A percentile compares a stretch with the other conserved stretches of the same genome.
Conservation (phyloP, 2,797 vertebrate species). For the Coccyzus lansbergi region DNA sequence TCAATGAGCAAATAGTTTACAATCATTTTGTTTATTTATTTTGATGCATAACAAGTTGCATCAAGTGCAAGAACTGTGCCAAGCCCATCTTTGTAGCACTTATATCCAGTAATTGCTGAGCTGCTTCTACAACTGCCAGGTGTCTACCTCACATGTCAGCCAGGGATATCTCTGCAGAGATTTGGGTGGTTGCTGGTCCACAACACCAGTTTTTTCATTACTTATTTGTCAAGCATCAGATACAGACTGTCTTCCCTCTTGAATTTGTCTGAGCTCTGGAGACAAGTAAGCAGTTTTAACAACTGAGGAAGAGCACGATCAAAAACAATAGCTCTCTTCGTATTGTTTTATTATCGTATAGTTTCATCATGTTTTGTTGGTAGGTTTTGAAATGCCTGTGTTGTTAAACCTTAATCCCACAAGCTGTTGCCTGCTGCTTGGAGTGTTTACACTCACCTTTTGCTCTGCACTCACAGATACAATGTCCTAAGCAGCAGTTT, state of each 20-base stretch:
- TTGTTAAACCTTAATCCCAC: conserved; percentile 8
- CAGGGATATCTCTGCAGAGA: not conserved
- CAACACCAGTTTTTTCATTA: not conserved
- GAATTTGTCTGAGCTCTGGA: not conserved
- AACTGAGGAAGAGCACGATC: not conserved
- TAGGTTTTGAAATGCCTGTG: not conserved
- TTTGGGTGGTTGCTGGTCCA: not conserved
- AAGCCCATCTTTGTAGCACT: not conserved
- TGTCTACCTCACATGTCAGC: not conserved
- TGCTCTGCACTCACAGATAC: not conserved
- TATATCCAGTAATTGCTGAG: not conserved
- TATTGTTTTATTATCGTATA: not conserved
- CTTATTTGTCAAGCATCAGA: not conserved
- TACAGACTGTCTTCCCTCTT: not conserved
- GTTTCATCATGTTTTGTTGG: not conserved
- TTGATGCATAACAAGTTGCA: too few relatives aligned
- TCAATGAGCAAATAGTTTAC: not conserved
- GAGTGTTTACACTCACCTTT: not conserved
- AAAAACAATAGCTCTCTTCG: not conserved
- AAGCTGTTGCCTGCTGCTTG: not conserved
- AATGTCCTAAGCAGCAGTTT: not conserved
- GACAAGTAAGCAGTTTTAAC: not conserved
- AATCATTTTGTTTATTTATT: not conserved
- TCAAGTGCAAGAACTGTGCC: not conserved
- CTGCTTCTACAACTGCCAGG: not conserved